Evolutionary conservation across 2,888 invertebrate genomes (phyloP), one percentile per base, ranked within the genome.

Genomic region (Phengaris arion): DNA sequence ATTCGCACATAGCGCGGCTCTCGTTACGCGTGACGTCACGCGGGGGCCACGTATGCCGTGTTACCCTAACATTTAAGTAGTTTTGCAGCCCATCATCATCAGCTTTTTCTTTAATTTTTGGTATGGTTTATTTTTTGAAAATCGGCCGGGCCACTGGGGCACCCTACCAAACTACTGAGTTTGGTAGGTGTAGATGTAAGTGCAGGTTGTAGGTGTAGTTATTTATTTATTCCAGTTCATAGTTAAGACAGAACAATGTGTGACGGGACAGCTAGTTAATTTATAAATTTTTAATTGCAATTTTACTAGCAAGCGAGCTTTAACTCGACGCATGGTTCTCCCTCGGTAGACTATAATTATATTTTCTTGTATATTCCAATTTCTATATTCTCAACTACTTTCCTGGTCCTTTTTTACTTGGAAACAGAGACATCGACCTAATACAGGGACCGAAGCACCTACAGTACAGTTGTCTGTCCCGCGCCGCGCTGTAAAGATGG

Each of bases 1-100:
- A 83, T 81, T 80, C 79, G 78, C 78, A 78, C 74, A 76, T 81
- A 70, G 76, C 74, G 54, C 74, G 74, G 76, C 72, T 59, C 74
- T 77, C 75, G 76, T 78, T 77, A 78, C 76, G 73, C 59, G 76
- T 74, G 75, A 75, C 74, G 74, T n/a, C 55, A 68, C 69, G 55
- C 48, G 48, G 69, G 59, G 74, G 35, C 35, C 3, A 12, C 48
- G 45, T 69, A 15, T 55, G 68, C 54, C 46, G 75, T 46, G 74
- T 74, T 52, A 54, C 54, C 35, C 64, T 64, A 35, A 59, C 59
- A 9, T 59, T 59, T 59, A 0, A 59, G 15, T 8, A 57, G 15
- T 0, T 15, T 13, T 55, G 35, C 35, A 35, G 35, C 35, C 6
- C 46, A 46, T 48, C 48, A 48, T 48, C 7, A 48, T 48, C 48